Base-by-base conservation (phyloP, 2,888 invertebrate species). In the Diadegma fenestrale region DNA sequence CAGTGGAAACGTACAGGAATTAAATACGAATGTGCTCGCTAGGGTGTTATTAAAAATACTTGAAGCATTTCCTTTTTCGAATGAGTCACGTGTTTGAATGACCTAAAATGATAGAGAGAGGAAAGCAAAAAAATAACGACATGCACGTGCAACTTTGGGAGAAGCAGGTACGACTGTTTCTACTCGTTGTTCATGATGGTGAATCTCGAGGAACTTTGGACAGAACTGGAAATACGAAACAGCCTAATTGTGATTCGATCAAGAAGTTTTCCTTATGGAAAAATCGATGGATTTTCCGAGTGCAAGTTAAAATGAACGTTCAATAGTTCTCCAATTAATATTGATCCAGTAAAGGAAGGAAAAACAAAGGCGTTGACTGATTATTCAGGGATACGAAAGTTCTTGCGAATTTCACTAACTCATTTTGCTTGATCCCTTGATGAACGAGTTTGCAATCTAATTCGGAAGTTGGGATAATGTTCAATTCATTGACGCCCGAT, bases 381-480 rank as follows among this genome's bases (percentile, higher is more conserved):
- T 68, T 45, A 69, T 61, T 26, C 68, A 12, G 66, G 37, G 33
- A 41, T 33, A 71, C 75, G 72, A 80, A 45, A 75, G 69, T 69
- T 51, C n/a, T 69, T 54, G 17, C 14, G 48, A 19, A 82, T 19
- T 26, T 6, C 37, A 43, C 45, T 8, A 37, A 61, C 45, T 64
- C n/a, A 72, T 48, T 63, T 75, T 69, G 33, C 26, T 72, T 37
- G 72, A 79, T 80, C 37, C 64, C 61, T 63, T 45, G 30, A 54
- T 37, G 64, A 85, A 85, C 76, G 69, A 84, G 68, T 85, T 87
- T 54, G 41, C 77, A 86, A 85, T 90, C 86, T 82, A 86, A 88
- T 88, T 88, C 71, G 71, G 84, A 88, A 88, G 85, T 89, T 88
- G 80, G 83, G 88, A 87, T 88, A 86, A 88, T 86, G 88, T 87